A percentile compares a stretch with the other conserved stretches of the same genome.
These are phyloP conservation scores for Hymenochirus boettgeri DNA, from an alignment of 2,113 vertebrate species.

Conservation along the genomic window DNA sequence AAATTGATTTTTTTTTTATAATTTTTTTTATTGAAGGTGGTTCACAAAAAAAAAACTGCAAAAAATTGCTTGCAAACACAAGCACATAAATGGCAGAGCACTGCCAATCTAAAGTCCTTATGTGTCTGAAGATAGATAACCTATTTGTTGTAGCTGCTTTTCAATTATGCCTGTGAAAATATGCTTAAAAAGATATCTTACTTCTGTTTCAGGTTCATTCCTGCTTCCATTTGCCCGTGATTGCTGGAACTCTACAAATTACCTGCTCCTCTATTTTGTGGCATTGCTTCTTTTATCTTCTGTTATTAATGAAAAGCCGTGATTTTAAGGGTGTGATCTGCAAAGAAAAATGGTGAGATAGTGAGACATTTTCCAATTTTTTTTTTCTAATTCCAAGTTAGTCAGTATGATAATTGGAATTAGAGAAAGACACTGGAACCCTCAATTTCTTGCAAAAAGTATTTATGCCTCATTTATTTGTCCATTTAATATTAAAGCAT, in stretches of 20 bases:
- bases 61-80: slow-evolving; percentile 27
- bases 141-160: slow-evolving; percentile 29
- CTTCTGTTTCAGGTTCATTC: background rate
- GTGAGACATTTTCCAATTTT: too few relatives aligned
- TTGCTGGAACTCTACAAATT: background rate
- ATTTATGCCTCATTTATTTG: too few relatives aligned
- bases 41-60: background rate
- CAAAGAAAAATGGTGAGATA: too few relatives aligned
- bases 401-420: too few relatives aligned
- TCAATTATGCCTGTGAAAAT: slow-evolving; percentile 29
- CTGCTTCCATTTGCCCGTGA: background rate
- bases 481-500: too few relatives aligned
- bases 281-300: too few relatives aligned
- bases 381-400: too few relatives aligned
- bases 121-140: slow-evolving; percentile 29
- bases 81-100: slow-evolving; percentile 29
- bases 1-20: too few relatives aligned
- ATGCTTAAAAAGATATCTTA: slow-evolving; percentile 2
- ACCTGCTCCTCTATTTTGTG: background rate
- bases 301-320: too few relatives aligned
- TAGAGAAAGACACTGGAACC: too few relatives aligned
- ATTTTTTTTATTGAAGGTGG: slow-evolving; percentile 25
- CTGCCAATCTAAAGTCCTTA: slow-evolving; percentile 28
- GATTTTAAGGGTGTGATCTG: too few relatives aligned
- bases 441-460: too few relatives aligned